A percentile compares a stretch with the other conserved stretches of the same genome.
Evolutionary conservation across 2,888 invertebrate genomes (phyloP).

Genomic region (Taphrorychus bicolor): DNA sequence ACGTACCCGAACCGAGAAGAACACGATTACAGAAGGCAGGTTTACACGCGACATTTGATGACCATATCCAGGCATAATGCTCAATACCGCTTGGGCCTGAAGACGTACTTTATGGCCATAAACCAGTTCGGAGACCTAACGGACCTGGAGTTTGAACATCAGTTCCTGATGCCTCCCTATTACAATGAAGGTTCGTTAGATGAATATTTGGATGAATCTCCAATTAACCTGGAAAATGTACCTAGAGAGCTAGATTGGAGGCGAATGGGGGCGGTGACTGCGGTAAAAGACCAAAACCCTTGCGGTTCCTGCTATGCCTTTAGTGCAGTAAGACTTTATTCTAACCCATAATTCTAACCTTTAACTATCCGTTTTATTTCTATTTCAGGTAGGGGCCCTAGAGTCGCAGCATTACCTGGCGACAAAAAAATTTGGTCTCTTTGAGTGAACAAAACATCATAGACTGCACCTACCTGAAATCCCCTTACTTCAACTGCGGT

Average conservation of each 20-base stretch:
- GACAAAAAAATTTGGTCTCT: background rate
- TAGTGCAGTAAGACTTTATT: constrained; percentile 52
- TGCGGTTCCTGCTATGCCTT: constrained; percentile 92
- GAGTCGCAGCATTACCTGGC: background rate
- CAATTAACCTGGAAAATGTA: background rate
- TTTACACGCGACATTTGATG: constrained; percentile 8
- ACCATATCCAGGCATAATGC: constrained; percentile 8
- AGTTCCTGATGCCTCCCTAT: background rate
- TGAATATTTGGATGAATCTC: background rate
- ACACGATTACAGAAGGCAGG: background rate
- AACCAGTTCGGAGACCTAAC: constrained; percentile 15
- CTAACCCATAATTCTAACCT: background rate
- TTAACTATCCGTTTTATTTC: constrained; percentile 48
- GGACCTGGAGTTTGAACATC: background rate
- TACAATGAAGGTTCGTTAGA: background rate
- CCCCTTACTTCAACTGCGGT: constrained; percentile 9
- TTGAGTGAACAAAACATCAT: background rate
- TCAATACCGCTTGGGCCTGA: constrained; percentile 3
- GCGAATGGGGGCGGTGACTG: constrained; percentile 70
- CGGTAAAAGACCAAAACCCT: constrained; percentile 73
- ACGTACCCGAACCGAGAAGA: background rate
- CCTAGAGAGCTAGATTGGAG: constrained; percentile 53
- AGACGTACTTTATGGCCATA: constrained; percentile 4
- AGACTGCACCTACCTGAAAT: constrained; percentile 10
- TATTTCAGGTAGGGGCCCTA: background rate